Conservation (phyloP, 2,888 invertebrate genomes). For the Diloba caeruleocephala region DNA sequence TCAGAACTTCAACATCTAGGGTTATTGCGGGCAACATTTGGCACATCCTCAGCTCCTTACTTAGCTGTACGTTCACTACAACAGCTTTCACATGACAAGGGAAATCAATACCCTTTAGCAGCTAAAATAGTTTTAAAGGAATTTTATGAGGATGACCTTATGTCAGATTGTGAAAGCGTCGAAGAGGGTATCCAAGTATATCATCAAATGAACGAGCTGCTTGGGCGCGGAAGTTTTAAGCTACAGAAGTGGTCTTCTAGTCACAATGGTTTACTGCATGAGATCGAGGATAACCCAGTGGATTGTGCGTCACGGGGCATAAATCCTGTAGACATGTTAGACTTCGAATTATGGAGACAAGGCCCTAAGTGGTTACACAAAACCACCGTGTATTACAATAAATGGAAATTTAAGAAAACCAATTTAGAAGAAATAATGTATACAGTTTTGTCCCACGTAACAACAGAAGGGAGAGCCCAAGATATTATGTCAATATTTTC, state of each 20-base stretch:
- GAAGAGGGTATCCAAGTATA: conserved; percentile 9
- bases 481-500: too few relatives aligned
- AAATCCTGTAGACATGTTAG: too few relatives aligned
- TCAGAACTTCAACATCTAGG: conserved; percentile 3
- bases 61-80: conserved; percentile 5
- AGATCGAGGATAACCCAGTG: too few relatives aligned
- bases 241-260: conserved; percentile 12
- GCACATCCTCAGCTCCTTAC: conserved; percentile 10
- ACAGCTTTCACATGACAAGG: conserved; percentile 7
- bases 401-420: too few relatives aligned
- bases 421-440: too few relatives aligned
- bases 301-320: too few relatives aligned
- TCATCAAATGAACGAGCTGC: conserved; percentile 13
- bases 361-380: too few relatives aligned
- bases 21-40: conserved; percentile 6
- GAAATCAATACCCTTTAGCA: conserved; percentile 4
- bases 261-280: neutral
- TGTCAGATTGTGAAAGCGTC: conserved; percentile 10
- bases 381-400: too few relatives aligned
- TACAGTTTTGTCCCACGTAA: too few relatives aligned
- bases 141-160: conserved; percentile 13
- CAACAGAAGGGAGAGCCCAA: too few relatives aligned
- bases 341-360: too few relatives aligned
- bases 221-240: conserved; percentile 5
- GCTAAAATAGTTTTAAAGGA: conserved; percentile 3